phyloP scores from a whole-genome alignment of 1,140 invertebrate species.

The Drosophila grimshawi region DNA sequence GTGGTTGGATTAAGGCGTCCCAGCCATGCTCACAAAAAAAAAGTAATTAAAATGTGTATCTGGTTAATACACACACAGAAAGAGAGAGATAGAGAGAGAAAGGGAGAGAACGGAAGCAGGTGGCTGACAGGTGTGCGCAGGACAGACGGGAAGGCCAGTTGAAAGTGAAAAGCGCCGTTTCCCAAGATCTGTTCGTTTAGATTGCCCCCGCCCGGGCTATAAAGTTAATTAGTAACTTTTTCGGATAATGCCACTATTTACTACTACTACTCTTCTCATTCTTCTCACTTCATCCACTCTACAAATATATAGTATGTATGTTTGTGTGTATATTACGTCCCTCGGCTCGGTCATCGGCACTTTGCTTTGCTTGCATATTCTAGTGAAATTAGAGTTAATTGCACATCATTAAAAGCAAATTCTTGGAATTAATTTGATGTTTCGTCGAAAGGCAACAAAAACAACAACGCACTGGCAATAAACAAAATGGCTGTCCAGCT shows the following conservation, averaged over 20 bases:
- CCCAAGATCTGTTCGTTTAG: conserved; percentile 52
- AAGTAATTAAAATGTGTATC: conserved; percentile 78
- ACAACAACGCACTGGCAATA: conserved; percentile 37
- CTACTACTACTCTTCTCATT: neutral
- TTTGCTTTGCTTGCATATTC: conserved; percentile 78
- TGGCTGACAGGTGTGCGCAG: neutral
- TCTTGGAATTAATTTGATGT: conserved; percentile 72
- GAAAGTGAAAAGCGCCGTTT: conserved; percentile 60
- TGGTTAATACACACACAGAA: conserved; percentile 33
- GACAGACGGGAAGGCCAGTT: conserved; percentile 26
- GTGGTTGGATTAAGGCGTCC: conserved; percentile 57
- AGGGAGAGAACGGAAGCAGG: neutral
- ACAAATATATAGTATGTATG: neutral
- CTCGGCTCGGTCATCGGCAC: conserved; percentile 37
- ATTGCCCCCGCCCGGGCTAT: conserved; percentile 56
- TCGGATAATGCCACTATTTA: conserved; percentile 18
- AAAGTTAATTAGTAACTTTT: conserved; percentile 74
- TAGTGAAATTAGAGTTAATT: conserved; percentile 79
- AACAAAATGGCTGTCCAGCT: conserved; percentile 70
- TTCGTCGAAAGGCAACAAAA: conserved; percentile 48
- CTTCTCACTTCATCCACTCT: neutral
- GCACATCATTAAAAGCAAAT: conserved; percentile 76
- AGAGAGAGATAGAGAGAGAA: neutral
- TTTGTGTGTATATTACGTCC: conserved; percentile 7
- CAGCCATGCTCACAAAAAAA: conserved; percentile 59